Evolutionary conservation across 2,888 invertebrate genomes (phyloP), one percentile per base, ranked within the genome.

Genomic region (Nymphalis urticae): DNA sequence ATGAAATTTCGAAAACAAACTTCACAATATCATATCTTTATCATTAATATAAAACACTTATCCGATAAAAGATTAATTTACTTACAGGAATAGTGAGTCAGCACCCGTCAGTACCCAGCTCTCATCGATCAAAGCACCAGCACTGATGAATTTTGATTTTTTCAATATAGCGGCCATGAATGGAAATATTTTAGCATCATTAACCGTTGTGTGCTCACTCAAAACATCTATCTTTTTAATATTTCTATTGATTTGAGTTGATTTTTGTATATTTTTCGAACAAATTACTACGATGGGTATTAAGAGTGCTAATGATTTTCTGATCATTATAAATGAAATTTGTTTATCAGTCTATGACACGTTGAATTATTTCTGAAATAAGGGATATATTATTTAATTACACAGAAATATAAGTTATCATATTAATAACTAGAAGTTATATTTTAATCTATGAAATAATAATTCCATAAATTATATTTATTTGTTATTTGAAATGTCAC

Each of bases 81-180:
- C 90, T 86, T 75, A 90, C 90, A 80, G 54, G 72, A 74, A 87
- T 13, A 90, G 77, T 0, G 84, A 75, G 73, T 88, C 87, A 2
- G 87, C 91, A 0, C 82, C 85, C 0, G 90, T 90, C n/a, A 91
- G 48, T 0, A 92, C 85, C 90, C 90, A 91, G 9, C 75, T 80
- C 0, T 85, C 83, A 71, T 83, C 79, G 19, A 92, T 82, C 64
- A 92, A 73, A 0, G 89, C 87, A 2, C 90, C 91, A 3, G 88
- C 82, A 75, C 87, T 82, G 0, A 90, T 27, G 72, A 85, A 92
- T 2, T 72, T 77, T 0, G 80, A 77, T 69, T 83, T 87, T 69
- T 80, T 83, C 74, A 91, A 74, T 59, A 91, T 80, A 2, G 89
- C 86, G 2, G 75, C 89, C 68, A 87, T 82, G n/a, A 87, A 90